Base-by-base conservation (phyloP, 1,140 invertebrate species). In the Ips typographus region DNA sequence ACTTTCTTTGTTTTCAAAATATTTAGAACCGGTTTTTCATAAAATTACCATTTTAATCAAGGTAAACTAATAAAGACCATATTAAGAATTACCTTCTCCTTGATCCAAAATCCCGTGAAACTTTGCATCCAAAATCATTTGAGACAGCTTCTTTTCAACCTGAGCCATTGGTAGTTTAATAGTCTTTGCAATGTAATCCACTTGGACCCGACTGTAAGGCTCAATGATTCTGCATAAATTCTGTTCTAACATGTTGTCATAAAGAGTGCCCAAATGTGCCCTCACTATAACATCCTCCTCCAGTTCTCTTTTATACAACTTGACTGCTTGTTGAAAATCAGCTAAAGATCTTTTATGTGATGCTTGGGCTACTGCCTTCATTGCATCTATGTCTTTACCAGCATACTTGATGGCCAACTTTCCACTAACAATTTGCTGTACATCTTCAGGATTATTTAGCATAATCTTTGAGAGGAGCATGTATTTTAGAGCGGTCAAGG, bases 51-150 rank as follows among this genome's bases (percentile, higher is more conserved):
- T 22, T 22, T 22, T 22, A 22, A 22, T 22, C 22, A 22, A 22
- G 22, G 22, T 22, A 53, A 6, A 65, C 7, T 56, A 5, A 38
- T 51, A 4, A 22, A 22, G 22, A 22, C 22, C 22, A 22, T 22
- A 22, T 22, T 53, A 49, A 42, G 4, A 59, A 49, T 73, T 73
- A 70, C 93, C 97, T 82, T 95, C 94, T 59, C 96, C 97, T 85
- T 99, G 98, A 85, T 99, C 97, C 56, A 99, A 84, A 74, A 98
- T 98, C 36, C 97, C 96, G 84, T 91, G 88, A 72, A 99, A 90
- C 82, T 99, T 99, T 74, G 97, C 96, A 82, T 99, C 98, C 77
- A 99, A 84, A 79, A 99, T 99, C 98, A 99, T 99, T 82, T 99
- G 98, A 39, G 97, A 98, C 22, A 99, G 82, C 83, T 99, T 99